These are phyloP conservation scores for Steinernema hermaphroditum DNA, from an alignment of 2,888 invertebrate species.

Conservation along the genomic window DNA sequence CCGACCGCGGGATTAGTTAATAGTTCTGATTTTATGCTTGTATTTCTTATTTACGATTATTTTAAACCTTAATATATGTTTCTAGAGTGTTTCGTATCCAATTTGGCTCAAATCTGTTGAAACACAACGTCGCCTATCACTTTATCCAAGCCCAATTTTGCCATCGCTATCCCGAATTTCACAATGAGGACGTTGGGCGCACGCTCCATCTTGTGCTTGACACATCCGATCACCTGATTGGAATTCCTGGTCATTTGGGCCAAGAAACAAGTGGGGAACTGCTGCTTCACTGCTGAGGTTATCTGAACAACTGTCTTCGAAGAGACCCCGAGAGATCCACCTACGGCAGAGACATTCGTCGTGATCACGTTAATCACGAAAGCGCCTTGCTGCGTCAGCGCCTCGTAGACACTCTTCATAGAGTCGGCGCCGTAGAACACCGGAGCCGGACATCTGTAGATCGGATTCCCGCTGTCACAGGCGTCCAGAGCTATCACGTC, in stretches of 20 bases:
- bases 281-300: background rate
- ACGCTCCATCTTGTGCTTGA: background rate
- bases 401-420: slow-evolving; percentile 37
- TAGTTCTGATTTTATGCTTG: background rate
- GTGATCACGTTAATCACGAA: background rate
- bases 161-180: background rate
- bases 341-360: background rate
- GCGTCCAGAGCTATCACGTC: slow-evolving; percentile 60
- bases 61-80: background rate
- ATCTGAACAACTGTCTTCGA: background rate
- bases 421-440: slow-evolving; percentile 41
- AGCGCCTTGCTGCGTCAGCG: slow-evolving; percentile 38
- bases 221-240: background rate
- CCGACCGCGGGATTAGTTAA: background rate
- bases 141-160: background rate
- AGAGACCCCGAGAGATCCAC: background rate
- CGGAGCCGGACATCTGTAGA: slow-evolving; percentile 52
- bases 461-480: slow-evolving; percentile 46
- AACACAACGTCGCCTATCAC: background rate
- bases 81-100: background rate
- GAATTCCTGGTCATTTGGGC: background rate
- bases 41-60: background rate
- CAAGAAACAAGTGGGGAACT: background rate
- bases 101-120: background rate
- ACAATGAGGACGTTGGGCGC: background rate